phyloP scores from a whole-genome alignment of 2,888 invertebrate genomes.

The Aphrophora alni region DNA sequence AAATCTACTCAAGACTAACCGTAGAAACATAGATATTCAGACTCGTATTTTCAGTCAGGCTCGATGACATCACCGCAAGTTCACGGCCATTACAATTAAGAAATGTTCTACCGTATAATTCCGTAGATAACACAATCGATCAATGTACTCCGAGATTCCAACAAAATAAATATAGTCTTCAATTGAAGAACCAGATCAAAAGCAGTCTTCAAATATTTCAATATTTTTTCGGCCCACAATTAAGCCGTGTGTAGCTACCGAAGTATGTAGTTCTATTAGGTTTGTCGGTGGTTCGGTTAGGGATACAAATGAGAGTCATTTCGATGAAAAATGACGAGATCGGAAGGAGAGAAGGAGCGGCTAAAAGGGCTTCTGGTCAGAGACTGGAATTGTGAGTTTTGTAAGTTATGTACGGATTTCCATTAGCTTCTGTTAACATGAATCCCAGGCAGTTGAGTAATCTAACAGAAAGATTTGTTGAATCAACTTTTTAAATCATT shows the following conservation, averaged over 20 bases:
- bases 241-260: neutral
- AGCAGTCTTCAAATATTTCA: constrained; percentile 2
- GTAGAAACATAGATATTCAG: no score
- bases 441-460: neutral
- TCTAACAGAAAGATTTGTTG: neutral
- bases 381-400: no score
- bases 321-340: neutral
- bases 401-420: neutral
- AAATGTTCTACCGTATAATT: neutral
- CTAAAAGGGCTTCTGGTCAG: no score
- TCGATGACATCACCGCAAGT: neutral
- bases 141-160: neutral
- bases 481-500: no score
- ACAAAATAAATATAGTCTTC: neutral
- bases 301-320: neutral
- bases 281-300: neutral
- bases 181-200: neutral
- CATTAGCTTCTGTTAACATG: neutral
- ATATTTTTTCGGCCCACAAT: constrained; percentile 3
- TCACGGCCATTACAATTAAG: neutral
- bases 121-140: neutral
- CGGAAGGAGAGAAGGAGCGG: neutral
- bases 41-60: no score
- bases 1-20: no score
- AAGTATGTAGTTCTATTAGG: neutral